Percentiles rank a stretch among this genome's conserved stretches.
Evolutionary conservation across 2,797 vertebrate genomes (phyloP).

Genomic region (Sebastes baramenuke): DNA sequence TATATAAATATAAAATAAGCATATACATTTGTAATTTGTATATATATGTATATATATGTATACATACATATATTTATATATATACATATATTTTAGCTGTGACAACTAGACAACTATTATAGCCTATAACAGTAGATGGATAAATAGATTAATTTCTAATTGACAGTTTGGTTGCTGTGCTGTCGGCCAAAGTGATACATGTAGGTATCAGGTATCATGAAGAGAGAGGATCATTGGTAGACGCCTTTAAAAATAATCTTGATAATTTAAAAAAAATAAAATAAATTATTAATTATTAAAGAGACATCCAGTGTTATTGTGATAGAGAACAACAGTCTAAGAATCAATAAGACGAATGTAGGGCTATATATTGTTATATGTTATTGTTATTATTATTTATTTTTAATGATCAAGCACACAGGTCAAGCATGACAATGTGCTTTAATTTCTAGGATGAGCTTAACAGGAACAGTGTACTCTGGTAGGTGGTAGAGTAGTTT

Average conservation of each 20-base stretch:
- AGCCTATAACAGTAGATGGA: fast-evolving
- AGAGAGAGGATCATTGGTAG: no score
- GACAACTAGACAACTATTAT: not conserved
- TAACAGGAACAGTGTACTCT: not conserved
- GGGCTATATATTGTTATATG: not conserved
- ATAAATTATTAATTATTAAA: not conserved
- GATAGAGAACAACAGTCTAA: not conserved
- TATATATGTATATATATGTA: no score
- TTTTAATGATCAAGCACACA: not conserved
- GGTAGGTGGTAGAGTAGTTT: not conserved
- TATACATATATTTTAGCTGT: no score
- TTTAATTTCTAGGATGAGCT: not conserved
- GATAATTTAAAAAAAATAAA: not conserved
- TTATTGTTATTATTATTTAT: not conserved
- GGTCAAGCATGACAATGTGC: not conserved
- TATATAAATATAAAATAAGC: no score
- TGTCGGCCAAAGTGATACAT: no score
- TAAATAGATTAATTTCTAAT: no score
- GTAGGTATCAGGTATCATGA: no score
- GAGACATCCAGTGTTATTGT: not conserved
- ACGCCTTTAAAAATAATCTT: not conserved
- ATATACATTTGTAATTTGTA: no score
- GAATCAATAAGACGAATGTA: not conserved
- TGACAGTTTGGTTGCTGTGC: no score
- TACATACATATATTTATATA: no score